Base-by-base conservation (phyloP, 2,888 invertebrate genomes). In the Cylloceria caligata region DNA sequence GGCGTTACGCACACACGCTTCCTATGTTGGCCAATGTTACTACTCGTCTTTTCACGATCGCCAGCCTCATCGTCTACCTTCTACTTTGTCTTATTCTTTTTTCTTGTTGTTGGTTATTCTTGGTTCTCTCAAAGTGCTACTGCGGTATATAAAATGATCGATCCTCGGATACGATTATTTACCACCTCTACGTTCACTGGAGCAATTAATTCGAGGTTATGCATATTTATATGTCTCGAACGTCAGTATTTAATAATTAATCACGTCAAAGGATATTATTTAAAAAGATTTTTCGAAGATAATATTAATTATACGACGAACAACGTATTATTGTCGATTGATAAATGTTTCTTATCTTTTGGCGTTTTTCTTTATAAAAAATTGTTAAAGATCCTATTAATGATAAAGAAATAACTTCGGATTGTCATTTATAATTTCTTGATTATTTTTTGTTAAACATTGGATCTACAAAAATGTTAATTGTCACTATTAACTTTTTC, bases 91-190 rank as follows among this genome's bases (percentile, higher is more conserved):
- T 21, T 24, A 47, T 19, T 24, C 55, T 65, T 9, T 2, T 21
- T 65, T n/a, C 34, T 45, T 21, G n/a, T 16, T 42, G n/a, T 45
- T 19, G 7, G 7, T 19, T 9, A 57, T 47, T n/a, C n/a, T n/a
- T n/a, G n/a, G n/a, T n/a, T n/a, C n/a, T n/a, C n/a, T n/a, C n/a
- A n/a, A n/a, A n/a, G 57, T 67, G 79, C 79, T 78, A 82, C 79
- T 52, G 75, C 71, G 42, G 34, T 24, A 34, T 64, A 72, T n/a
- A 71, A 57, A 55, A 74, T 78, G 55, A 82, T 82, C 79, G 82
- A 75, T 82, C 62, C 27, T 72, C 68, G 27, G 60, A 69, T 72
- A 78, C 55, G 71, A 79, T 82, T 82, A 79, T 72, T 82, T 72
- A 72, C 71, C 62, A 69, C 64, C 65, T 74, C 52, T 5, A 42